These are phyloP conservation scores for Cremastobaeus sp. DNA, from an alignment of 2,888 invertebrate species.

Conservation along the genomic window DNA sequence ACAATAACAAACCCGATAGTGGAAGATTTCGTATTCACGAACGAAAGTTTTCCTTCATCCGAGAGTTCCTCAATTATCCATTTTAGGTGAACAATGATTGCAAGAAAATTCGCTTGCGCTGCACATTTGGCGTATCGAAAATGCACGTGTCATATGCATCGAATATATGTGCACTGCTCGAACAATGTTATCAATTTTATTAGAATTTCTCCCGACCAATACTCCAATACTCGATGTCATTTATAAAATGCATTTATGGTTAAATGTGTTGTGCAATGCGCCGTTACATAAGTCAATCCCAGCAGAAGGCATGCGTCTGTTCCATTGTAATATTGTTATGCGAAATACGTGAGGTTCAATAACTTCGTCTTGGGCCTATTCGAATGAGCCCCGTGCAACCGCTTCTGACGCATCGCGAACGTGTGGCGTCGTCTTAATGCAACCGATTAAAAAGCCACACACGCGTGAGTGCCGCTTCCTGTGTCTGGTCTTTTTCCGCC, in stretches of 20 bases:
- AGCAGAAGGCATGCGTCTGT: slow-evolving; percentile 33
- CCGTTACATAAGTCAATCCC: slow-evolving; percentile 42
- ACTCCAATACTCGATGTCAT: slow-evolving; percentile 34
- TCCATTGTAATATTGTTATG: slow-evolving; percentile 43
- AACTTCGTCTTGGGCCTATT: slow-evolving; percentile 23
- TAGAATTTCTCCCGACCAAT: slow-evolving; percentile 40
- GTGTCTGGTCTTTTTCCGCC: slow-evolving; percentile 23
- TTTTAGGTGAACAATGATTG: slow-evolving; percentile 48
- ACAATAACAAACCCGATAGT: slow-evolving; percentile 16
- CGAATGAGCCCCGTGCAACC: slow-evolving; percentile 23
- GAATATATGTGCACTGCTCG: not conserved
- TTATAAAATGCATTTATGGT: slow-evolving; percentile 51
- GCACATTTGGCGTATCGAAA: slow-evolving; percentile 16
- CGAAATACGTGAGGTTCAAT: slow-evolving; percentile 32
- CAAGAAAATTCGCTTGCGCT: slow-evolving; percentile 41
- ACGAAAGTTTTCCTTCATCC: slow-evolving; percentile 40
- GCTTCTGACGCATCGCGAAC: slow-evolving; percentile 22
- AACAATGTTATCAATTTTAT: slow-evolving; percentile 56
- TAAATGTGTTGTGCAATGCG: slow-evolving; percentile 44
- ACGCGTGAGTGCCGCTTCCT: slow-evolving; percentile 43
- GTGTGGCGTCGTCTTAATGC: slow-evolving; percentile 35
- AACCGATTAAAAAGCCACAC: slow-evolving; percentile 34
- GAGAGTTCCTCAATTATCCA: slow-evolving; percentile 44
- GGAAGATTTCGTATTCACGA: too few relatives aligned
- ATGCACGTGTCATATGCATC: slow-evolving; percentile 28